phyloP scores from a whole-genome alignment of 2,797 vertebrate species.

The Trichosurus vulpecula region DNA sequence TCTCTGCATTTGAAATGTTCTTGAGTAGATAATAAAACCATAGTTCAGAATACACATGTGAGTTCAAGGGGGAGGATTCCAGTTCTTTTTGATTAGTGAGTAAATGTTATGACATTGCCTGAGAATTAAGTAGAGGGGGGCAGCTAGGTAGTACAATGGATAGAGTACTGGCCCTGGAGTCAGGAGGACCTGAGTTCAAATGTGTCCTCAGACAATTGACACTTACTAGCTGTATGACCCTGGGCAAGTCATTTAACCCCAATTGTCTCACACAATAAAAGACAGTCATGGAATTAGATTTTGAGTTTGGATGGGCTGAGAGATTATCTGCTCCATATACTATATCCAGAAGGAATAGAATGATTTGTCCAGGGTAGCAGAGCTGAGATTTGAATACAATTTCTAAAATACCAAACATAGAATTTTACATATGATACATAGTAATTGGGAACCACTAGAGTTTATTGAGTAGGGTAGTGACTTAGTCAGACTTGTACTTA shows the following conservation, averaged over 20 bases:
- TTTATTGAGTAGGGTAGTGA: not conserved
- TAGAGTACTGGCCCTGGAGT: too few relatives aligned
- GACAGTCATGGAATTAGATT: not conserved
- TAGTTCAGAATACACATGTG: not conserved
- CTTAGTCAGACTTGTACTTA: not conserved
- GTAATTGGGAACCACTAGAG: not conserved
- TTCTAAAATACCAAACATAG: not conserved
- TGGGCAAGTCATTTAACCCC: too few relatives aligned
- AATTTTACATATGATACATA: not conserved
- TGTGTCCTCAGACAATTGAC: too few relatives aligned
- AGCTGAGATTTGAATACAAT: not conserved
- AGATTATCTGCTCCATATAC: not conserved
- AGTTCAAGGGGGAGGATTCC: not conserved
- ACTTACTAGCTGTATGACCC: too few relatives aligned
- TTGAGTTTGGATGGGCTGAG: not conserved
- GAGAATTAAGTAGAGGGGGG: not conserved
- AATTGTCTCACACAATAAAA: not conserved
- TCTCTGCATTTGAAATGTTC: not conserved
- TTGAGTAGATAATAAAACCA: not conserved
- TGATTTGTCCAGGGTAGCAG: not conserved
- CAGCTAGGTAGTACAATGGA: too few relatives aligned
- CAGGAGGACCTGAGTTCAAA: too few relatives aligned
- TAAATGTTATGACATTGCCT: not conserved
- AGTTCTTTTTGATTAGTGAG: not conserved
- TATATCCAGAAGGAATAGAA: not conserved